Percentiles rank a stretch among this genome's conserved stretches.
These are phyloP conservation scores for Lasioglossum villosulum DNA, from an alignment of 2,888 invertebrate genomes.

Conservation along the genomic window DNA sequence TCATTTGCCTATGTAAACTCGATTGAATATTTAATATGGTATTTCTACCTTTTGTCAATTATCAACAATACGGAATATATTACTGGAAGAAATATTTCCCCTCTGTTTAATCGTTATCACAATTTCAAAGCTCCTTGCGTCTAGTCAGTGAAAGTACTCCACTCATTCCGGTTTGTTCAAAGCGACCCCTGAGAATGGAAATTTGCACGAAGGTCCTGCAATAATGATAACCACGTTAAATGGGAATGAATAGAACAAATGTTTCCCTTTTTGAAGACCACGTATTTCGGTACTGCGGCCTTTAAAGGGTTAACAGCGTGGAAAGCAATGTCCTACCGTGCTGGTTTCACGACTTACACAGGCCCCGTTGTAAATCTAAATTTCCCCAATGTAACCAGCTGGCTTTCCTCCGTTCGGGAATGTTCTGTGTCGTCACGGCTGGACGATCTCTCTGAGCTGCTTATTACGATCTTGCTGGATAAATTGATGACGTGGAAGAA, in stretches of 20 bases:
- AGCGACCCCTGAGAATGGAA: not conserved
- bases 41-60: too few relatives aligned
- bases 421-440: not conserved
- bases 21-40: too few relatives aligned
- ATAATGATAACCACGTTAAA: not conserved
- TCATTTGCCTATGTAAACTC: too few relatives aligned
- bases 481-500: conserved; percentile 5
- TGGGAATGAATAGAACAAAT: not conserved
- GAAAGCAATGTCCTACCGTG: conserved; percentile 20
- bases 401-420: not conserved
- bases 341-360: not conserved
- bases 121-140: too few relatives aligned
- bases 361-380: not conserved
- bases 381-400: not conserved
- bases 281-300: not conserved
- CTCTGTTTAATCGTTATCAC: too few relatives aligned
- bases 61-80: too few relatives aligned
- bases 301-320: conserved; percentile 4
- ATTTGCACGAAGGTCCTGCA: not conserved
- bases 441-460: not conserved
- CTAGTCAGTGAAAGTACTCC: too few relatives aligned
- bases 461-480: conserved; percentile 7
- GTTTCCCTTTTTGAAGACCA: not conserved
- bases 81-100: too few relatives aligned
- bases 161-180: not conserved